A percentile compares a stretch with the other conserved stretches of the same genome.
Conservation (phyloP, 2,113 vertebrate genomes). For the Aspidoscelis tigris region DNA sequence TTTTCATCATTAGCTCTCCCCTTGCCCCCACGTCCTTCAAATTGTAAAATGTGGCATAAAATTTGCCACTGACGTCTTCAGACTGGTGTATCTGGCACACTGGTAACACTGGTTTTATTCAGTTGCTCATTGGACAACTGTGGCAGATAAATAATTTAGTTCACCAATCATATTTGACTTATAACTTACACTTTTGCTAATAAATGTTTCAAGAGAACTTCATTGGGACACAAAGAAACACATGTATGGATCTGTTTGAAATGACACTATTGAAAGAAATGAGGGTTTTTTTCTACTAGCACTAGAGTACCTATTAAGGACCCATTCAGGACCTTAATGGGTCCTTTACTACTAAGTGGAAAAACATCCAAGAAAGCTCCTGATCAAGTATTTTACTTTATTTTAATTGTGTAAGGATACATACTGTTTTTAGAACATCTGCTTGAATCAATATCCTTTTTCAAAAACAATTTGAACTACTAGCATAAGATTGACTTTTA, state of each 20-base stretch:
- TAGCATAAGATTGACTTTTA: neutral
- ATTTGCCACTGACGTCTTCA: neutral
- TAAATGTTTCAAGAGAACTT: neutral
- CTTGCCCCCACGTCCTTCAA: neutral
- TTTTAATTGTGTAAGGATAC: no score
- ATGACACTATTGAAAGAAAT: neutral
- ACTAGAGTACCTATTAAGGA: no score
- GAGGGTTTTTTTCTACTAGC: no score
- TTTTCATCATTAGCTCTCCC: slow-evolving; percentile 25
- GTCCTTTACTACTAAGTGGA: neutral
- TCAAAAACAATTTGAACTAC: neutral
- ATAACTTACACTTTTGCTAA: neutral
- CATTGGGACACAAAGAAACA: neutral
- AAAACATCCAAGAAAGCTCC: neutral
- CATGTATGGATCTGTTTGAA: neutral
- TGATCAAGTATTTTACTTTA: neutral
- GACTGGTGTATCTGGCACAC: no score
- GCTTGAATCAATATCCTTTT: neutral
- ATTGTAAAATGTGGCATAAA: neutral
- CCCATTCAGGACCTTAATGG: no score
- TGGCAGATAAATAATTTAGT: neutral
- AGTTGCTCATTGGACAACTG: no score
- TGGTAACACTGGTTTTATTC: neutral
- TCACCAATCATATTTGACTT: no score
- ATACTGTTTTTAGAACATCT: neutral